Evolutionary conservation across 2,797 vertebrate species (phyloP).

Genomic region (Tolypeutes matacus): DNA sequence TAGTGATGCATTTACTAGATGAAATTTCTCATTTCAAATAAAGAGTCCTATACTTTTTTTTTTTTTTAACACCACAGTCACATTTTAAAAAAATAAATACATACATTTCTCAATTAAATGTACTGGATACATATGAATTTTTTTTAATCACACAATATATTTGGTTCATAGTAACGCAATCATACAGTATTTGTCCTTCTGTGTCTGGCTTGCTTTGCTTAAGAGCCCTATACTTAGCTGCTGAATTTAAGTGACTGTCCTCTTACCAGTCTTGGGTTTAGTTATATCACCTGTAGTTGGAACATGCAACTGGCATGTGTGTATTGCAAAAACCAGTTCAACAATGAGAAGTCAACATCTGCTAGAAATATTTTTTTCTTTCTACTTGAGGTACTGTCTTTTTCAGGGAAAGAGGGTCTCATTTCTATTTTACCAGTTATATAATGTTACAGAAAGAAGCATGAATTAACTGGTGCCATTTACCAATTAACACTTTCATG

Average conservation of each 20-base stretch:
- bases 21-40: conserved; percentile 52
- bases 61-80: too few species aligned
- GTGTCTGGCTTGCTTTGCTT: not conserved
- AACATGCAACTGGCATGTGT: not conserved
- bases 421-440: conserved; percentile 34
- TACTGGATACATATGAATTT: too few species aligned
- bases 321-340: not conserved
- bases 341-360: not conserved
- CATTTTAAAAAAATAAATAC: too few species aligned
- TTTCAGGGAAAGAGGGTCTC: conserved; percentile 6
- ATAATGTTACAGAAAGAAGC: conserved; percentile 26
- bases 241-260: not conserved
- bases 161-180: too few species aligned
- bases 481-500: conserved; percentile 6
- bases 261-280: conserved; percentile 2
- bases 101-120: too few species aligned
- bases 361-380: not conserved
- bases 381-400: not conserved
- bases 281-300: not conserved
- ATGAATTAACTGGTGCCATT: conserved; percentile 1
- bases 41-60: not conserved
- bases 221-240: conserved; percentile 9
- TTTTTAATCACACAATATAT: too few species aligned
- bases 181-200: too few species aligned
- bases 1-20: conserved; percentile 39